Percentiles rank a stretch among this genome's conserved stretches.
These are phyloP conservation scores for Upupa epops DNA, from an alignment of 2,113 vertebrate species.

Conservation along the genomic window DNA sequence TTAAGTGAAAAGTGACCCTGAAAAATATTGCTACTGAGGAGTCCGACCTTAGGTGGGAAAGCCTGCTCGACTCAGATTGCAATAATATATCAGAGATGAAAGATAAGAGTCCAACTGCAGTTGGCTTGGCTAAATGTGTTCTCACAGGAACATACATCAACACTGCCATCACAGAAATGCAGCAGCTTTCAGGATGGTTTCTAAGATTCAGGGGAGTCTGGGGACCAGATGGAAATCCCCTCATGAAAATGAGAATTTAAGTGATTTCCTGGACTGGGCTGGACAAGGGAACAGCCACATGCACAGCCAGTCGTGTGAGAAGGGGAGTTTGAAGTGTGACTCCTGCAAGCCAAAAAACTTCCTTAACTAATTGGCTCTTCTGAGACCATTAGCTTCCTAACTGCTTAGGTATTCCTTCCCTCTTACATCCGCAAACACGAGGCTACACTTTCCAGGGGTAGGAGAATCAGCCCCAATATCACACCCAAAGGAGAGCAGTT, in stretches of 20 bases:
- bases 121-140: background rate
- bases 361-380: background rate
- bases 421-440: background rate
- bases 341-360: background rate
- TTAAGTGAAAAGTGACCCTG: constrained; percentile 12
- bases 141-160: background rate
- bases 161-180: background rate
- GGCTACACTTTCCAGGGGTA: background rate
- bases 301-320: background rate
- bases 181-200: background rate
- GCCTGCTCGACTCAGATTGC: background rate
- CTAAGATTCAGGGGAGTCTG: background rate
- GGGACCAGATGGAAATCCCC: background rate
- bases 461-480: background rate
- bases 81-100: background rate
- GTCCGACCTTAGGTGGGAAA: background rate
- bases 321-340: background rate
- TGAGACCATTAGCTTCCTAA: background rate
- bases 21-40: background rate
- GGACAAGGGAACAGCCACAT: rapidly evolving
- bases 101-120: background rate
- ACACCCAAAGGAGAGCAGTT: background rate
- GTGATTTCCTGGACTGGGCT: background rate
- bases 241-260: background rate
- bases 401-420: background rate